Evolutionary conservation across 2,797 vertebrate genomes (phyloP).

Genomic region (Antennarius maculatus): DNA sequence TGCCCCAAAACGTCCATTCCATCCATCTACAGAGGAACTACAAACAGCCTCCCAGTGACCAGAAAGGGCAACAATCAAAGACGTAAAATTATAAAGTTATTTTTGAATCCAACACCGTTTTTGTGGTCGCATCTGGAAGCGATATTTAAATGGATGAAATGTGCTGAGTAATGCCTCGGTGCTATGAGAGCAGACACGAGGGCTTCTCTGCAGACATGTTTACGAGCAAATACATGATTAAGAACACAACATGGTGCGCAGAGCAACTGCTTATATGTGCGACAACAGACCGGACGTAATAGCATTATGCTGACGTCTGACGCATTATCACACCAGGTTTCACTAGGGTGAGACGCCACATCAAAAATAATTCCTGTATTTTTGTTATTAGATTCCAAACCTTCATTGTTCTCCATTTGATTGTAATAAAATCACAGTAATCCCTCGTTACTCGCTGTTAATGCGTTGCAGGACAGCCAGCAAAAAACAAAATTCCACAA

Average conservation of each 20-base stretch:
- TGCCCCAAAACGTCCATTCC: neutral
- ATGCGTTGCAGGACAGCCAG: no score
- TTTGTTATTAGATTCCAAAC: no score
- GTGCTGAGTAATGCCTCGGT: slow-evolving; percentile 33
- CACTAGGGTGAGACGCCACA: no score
- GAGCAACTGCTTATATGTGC: slow-evolving; percentile 33
- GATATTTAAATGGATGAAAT: slow-evolving; percentile 48
- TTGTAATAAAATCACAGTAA: no score
- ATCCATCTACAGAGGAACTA: neutral
- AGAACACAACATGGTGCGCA: slow-evolving; percentile 37
- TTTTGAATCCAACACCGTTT: slow-evolving; percentile 10
- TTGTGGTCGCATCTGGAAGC: slow-evolving; percentile 46
- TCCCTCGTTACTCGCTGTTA: no score
- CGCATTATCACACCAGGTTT: neutral
- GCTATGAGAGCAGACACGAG: slow-evolving; percentile 40
- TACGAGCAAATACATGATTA: slow-evolving; percentile 47
- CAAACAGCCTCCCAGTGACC: neutral
- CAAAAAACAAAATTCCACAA: no score
- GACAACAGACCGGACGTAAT: no score
- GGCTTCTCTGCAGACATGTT: slow-evolving; percentile 44
- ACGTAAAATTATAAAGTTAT: slow-evolving; percentile 20
- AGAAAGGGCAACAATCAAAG: neutral
- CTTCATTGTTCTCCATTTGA: no score
- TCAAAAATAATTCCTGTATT: no score
- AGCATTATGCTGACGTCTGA: neutral